Conservation (phyloP, 1,140 invertebrate genomes). For the Acromyrmex heyeri region DNA sequence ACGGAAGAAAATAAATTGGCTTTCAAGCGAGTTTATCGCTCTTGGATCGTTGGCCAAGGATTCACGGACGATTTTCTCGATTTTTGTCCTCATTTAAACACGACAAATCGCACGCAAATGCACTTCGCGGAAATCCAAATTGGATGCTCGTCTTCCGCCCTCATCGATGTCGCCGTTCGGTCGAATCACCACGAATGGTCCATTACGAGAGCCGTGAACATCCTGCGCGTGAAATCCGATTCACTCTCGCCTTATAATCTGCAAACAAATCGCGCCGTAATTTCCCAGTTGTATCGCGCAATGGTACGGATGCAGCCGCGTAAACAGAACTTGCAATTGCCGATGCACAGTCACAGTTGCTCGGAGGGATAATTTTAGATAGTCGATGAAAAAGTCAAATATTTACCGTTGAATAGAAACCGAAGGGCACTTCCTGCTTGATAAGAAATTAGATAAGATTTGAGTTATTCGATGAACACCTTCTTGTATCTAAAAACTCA, state of each 20-base stretch:
- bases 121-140: slow-evolving; percentile 63
- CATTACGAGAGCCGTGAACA: slow-evolving; percentile 42
- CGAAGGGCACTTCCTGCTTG: neutral
- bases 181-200: slow-evolving; percentile 46
- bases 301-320: slow-evolving; percentile 14
- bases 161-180: slow-evolving; percentile 50
- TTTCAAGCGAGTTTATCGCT: neutral
- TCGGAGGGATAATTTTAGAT: slow-evolving; percentile 67
- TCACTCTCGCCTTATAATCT: neutral
- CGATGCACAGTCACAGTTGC: slow-evolving; percentile 8
- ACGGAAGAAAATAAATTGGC: slow-evolving; percentile 15
- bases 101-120: slow-evolving; percentile 43
- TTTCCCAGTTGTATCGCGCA: slow-evolving; percentile 50
- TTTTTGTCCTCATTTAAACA: slow-evolving; percentile 42
- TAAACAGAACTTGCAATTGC: slow-evolving; percentile 64
- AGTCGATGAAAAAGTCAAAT: slow-evolving; percentile 63
- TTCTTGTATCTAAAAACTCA: neutral
- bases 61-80: slow-evolving; percentile 41
- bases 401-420: slow-evolving; percentile 20
- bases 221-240: slow-evolving; percentile 43
- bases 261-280: slow-evolving; percentile 61
- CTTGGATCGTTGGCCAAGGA: slow-evolving; percentile 28
- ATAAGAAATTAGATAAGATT: slow-evolving; percentile 48
- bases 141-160: neutral
- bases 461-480: neutral